A percentile compares a stretch with the other conserved stretches of the same genome.
These are phyloP conservation scores for Cetonia aurata DNA, from an alignment of 2,888 invertebrate genomes.

Conservation along the genomic window DNA sequence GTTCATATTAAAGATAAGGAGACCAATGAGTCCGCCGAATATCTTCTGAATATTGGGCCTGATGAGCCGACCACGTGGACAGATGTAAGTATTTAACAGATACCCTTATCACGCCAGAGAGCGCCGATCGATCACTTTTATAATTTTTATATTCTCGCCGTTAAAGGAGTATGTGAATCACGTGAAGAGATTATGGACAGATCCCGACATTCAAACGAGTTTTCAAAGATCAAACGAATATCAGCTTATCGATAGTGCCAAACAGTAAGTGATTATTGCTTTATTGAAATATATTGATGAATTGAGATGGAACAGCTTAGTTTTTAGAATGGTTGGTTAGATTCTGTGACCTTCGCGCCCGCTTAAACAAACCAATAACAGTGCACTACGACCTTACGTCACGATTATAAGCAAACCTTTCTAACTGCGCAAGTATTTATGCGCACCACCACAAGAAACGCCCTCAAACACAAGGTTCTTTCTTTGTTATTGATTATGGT, in stretches of 20 bases:
- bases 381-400: too few relatives aligned
- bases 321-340: not conserved
- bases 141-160: slow-evolving; percentile 20
- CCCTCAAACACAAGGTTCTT: too few relatives aligned
- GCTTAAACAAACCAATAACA: too few relatives aligned
- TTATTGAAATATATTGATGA: too few relatives aligned
- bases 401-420: too few relatives aligned
- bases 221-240: slow-evolving; percentile 81
- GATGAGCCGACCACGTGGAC: slow-evolving; percentile 70
- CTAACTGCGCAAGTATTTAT: too few relatives aligned
- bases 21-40: slow-evolving; percentile 67
- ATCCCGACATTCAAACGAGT: slow-evolving; percentile 78
- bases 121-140: not conserved
- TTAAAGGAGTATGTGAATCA: slow-evolving; percentile 80
- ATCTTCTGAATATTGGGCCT: slow-evolving; percentile 69
- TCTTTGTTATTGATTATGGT: too few relatives aligned
- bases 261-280: slow-evolving; percentile 75
- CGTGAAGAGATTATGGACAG: slow-evolving; percentile 77
- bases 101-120: too few relatives aligned
- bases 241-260: slow-evolving; percentile 84
- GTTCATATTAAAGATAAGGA: slow-evolving; percentile 69
- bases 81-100: slow-evolving; percentile 66
- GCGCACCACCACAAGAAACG: too few relatives aligned
- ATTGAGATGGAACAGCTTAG: not conserved
- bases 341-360: too few relatives aligned